Evolutionary conservation across 2,797 vertebrate species (phyloP).

Genomic region (Lagorchestes hirsutus): DNA sequence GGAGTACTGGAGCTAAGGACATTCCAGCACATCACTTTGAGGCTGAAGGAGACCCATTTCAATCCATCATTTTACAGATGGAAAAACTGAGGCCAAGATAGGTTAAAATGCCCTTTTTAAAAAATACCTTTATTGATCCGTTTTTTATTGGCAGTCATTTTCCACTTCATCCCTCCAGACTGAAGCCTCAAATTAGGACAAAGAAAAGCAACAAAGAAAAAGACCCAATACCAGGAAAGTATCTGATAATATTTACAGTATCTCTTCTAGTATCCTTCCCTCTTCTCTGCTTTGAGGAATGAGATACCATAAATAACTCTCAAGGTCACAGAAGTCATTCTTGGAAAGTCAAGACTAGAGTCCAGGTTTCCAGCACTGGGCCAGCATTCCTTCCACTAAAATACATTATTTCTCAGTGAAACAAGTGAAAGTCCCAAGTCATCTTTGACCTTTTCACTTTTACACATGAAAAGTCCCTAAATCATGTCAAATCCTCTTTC

Average conservation of each 20-base stretch:
- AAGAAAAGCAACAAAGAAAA: background rate
- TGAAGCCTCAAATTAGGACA: background rate
- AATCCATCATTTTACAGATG: background rate
- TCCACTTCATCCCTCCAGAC: background rate
- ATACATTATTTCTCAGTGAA: background rate
- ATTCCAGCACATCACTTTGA: background rate
- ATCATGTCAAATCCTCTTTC: constrained; percentile 32
- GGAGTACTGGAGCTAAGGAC: background rate
- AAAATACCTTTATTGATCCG: background rate
- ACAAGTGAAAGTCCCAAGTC: background rate
- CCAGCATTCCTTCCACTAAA: background rate
- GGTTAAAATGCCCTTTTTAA: background rate
- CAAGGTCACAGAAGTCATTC: background rate
- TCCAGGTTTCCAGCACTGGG: background rate
- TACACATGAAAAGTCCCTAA: constrained; percentile 24
- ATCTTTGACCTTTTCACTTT: background rate
- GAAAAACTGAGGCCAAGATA: background rate
- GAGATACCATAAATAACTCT: background rate
- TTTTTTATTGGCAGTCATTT: background rate
- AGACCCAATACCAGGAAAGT: background rate
- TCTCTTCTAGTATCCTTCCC: background rate
- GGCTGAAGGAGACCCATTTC: background rate
- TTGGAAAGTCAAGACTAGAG: too few relatives aligned
- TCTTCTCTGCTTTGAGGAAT: background rate
- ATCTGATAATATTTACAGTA: background rate